Percentiles rank a stretch among this genome's conserved stretches.
Conservation (phyloP, 2,113 vertebrate species). For the Thunnus maccoyii region DNA sequence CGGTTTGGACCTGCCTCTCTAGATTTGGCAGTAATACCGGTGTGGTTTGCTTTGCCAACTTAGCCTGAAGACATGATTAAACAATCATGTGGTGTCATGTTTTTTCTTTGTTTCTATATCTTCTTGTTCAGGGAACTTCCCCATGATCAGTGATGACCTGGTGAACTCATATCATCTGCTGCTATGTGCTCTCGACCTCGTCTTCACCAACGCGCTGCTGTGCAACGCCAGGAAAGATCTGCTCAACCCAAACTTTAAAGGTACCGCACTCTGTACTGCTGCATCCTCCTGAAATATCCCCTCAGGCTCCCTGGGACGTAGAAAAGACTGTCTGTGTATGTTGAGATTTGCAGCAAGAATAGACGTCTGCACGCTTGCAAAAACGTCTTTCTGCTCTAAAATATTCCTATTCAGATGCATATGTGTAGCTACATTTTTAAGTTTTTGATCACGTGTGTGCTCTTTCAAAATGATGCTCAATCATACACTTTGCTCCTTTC, state of each 20-base stretch:
- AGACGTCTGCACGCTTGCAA: too few species aligned
- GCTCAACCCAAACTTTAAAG: conserved; percentile 92
- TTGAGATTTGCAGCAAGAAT: too few species aligned
- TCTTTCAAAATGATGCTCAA: too few species aligned
- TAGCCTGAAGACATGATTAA: neutral
- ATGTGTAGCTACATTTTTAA: too few species aligned
- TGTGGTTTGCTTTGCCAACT: neutral
- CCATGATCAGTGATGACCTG: conserved; percentile 97
- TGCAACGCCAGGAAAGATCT: conserved; percentile 93
- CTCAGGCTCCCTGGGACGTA: too few species aligned
- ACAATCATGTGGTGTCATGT: neutral
- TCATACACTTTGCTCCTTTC: too few species aligned
- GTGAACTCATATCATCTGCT: conserved; percentile 97
- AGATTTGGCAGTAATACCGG: conserved; percentile 28
- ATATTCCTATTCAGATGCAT: too few species aligned
- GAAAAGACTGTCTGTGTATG: too few species aligned
- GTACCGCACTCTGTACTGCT: conserved; percentile 72
- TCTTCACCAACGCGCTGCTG: conserved; percentile 92
- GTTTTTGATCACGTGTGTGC: too few species aligned
- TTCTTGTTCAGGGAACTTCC: conserved; percentile 90
- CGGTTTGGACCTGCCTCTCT: conserved; percentile 72
- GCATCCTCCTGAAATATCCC: neutral
- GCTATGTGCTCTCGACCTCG: conserved; percentile 93
- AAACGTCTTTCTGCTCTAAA: too few species aligned
- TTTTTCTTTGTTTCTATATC: neutral